Evolutionary conservation across 2,113 vertebrate genomes (phyloP).

Genomic region (Octodon degus): DNA sequence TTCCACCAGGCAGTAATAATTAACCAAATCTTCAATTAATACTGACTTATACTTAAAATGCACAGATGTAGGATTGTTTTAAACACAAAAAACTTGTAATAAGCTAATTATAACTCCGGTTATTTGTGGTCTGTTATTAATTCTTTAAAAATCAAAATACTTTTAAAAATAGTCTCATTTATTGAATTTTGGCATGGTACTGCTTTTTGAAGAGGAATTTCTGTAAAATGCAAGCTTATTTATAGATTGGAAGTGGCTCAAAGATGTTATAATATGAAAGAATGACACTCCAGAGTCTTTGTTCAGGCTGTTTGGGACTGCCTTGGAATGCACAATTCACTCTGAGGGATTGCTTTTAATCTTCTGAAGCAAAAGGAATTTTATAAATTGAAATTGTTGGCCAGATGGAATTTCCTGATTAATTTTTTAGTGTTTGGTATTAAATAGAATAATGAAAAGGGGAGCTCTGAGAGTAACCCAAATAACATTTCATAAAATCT

Average conservation of each 20-base stretch:
- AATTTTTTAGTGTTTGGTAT: conserved; percentile 79
- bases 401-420: conserved; percentile 83
- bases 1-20: conserved; percentile 43
- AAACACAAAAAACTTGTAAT: conserved; percentile 65
- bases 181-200: conserved; percentile 76
- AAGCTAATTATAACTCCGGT: conserved; percentile 73
- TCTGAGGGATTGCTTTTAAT: conserved; percentile 80
- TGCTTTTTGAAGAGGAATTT: conserved; percentile 74
- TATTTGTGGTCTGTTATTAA: conserved; percentile 77
- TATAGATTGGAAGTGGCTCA: conserved; percentile 76
- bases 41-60: conserved; percentile 65
- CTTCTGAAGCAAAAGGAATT: conserved; percentile 78
- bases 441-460: conserved; percentile 72
- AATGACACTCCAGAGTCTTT: conserved; percentile 66
- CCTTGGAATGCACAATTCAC: conserved; percentile 69
- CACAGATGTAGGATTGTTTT: conserved; percentile 66
- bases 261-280: conserved; percentile 77
- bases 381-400: conserved; percentile 80
- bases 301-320: conserved; percentile 45
- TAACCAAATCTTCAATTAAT: conserved; percentile 77
- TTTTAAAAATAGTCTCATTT: conserved; percentile 79
- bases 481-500: conserved; percentile 77
- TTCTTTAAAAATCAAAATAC: conserved; percentile 78
- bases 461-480: conserved; percentile 69
- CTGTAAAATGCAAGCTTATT: conserved; percentile 80